Conservation (phyloP, 1,140 invertebrate genomes). For the Pseudomyrmex gracilis region DNA sequence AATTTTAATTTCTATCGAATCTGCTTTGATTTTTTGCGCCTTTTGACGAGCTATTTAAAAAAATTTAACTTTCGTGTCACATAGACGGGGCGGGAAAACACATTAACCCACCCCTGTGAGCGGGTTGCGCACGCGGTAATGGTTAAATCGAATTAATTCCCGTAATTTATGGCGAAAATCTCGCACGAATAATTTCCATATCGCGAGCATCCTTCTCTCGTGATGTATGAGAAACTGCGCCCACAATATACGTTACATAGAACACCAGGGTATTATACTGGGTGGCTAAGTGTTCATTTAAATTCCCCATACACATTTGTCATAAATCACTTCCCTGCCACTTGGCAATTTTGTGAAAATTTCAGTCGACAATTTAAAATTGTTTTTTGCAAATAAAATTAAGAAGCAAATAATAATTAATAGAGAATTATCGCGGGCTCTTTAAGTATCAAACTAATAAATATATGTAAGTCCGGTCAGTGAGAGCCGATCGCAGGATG, state of each 20-base stretch:
- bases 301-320: neutral
- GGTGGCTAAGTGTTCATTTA: constrained; percentile 44
- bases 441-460: too few relatives aligned
- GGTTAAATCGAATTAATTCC: constrained; percentile 79
- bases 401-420: too few relatives aligned
- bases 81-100: neutral
- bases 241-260: constrained; percentile 73
- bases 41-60: neutral
- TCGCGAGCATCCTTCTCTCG: constrained; percentile 73
- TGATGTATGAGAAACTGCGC: constrained; percentile 79
- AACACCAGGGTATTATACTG: constrained; percentile 69
- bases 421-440: too few relatives aligned
- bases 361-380: neutral
- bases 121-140: neutral
- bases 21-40: too few relatives aligned
- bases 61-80: neutral
- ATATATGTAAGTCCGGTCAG: too few relatives aligned
- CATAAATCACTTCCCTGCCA: constrained; percentile 1
- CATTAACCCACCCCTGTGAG: constrained; percentile 35
- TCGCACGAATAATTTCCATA: constrained; percentile 82
- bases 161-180: constrained; percentile 81
- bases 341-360: constrained; percentile 34
- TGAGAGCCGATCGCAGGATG: too few relatives aligned
- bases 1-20: neutral
- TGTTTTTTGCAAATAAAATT: neutral